These are phyloP conservation scores for Aporrectodea caliginosa DNA, from an alignment of 1,140 invertebrate genomes.

Conservation along the genomic window DNA sequence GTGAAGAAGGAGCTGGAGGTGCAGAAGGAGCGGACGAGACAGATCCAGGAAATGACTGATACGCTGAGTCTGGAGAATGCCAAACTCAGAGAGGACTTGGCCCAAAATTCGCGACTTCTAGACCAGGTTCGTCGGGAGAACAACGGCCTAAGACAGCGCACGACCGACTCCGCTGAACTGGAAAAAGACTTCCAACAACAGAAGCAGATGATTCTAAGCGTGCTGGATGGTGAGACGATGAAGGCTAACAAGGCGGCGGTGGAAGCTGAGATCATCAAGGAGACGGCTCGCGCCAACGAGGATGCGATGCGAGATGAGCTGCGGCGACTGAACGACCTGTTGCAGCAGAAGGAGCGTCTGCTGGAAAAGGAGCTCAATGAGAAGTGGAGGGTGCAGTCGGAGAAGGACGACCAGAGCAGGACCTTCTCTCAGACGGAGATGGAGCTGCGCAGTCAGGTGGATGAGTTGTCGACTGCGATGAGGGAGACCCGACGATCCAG, in stretches of 20 bases:
- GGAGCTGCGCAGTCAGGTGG: neutral
- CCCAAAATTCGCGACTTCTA: neutral
- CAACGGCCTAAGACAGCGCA: neutral
- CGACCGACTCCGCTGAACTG: neutral
- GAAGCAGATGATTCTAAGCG: neutral
- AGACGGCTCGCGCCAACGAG: neutral
- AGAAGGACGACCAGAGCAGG: neutral
- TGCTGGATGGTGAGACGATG: neutral
- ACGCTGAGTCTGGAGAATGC: neutral
- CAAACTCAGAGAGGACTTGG: neutral
- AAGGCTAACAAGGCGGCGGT: neutral
- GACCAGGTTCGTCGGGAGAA: neutral
- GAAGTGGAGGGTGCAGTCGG: neutral
- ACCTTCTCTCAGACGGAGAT: neutral
- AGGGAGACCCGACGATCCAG: neutral
- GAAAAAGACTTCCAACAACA: neutral
- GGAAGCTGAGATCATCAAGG: neutral
- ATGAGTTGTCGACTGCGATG: neutral
- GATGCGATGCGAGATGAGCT: neutral
- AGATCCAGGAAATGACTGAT: neutral
- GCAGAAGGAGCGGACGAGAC: neutral
- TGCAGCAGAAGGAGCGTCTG: neutral
- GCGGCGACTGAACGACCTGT: neutral
- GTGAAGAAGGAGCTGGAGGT: neutral
- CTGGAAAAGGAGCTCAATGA: neutral